phyloP scores from a whole-genome alignment of 2,888 invertebrate species.

The Psococerastis gibbosa region DNA sequence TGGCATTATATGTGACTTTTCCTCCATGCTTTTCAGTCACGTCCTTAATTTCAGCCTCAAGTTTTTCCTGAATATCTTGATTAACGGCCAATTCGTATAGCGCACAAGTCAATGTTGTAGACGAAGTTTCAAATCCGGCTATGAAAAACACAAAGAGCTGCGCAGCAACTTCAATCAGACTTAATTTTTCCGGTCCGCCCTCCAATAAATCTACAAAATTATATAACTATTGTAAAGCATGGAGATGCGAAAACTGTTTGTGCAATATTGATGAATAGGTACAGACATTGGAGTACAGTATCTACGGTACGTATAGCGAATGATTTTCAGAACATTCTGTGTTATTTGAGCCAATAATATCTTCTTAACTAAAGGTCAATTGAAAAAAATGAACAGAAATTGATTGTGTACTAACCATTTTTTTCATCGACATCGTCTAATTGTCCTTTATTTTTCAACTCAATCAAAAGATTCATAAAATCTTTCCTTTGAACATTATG shows the following conservation, averaged over 20 bases:
- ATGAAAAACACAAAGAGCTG: constrained; percentile 29
- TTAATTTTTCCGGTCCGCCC: not conserved
- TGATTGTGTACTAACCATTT: no score
- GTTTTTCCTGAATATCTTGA: constrained; percentile 26
- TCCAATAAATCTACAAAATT: not conserved
- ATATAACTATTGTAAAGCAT: no score
- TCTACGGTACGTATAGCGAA: no score
- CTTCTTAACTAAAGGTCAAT: no score
- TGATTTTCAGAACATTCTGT: no score
- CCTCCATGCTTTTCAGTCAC: constrained; percentile 22
- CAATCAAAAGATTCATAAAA: constrained; percentile 34
- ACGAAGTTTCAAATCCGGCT: constrained; percentile 33
- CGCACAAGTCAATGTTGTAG: constrained; percentile 28
- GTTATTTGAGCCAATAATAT: no score
- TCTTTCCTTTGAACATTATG: constrained; percentile 30
- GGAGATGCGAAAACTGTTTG: no score
- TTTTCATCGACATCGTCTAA: constrained; percentile 2
- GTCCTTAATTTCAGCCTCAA: constrained; percentile 25
- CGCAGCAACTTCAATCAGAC: constrained; percentile 20
- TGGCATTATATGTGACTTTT: constrained; percentile 25
- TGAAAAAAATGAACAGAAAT: no score
- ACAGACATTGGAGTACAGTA: no score
- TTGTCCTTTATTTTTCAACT: constrained; percentile 25
- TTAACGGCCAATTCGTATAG: constrained; percentile 28
- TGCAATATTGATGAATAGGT: no score